These are phyloP conservation scores for Anguilla obscura DNA, from an alignment of 2,797 vertebrate species.

Conservation along the genomic window DNA sequence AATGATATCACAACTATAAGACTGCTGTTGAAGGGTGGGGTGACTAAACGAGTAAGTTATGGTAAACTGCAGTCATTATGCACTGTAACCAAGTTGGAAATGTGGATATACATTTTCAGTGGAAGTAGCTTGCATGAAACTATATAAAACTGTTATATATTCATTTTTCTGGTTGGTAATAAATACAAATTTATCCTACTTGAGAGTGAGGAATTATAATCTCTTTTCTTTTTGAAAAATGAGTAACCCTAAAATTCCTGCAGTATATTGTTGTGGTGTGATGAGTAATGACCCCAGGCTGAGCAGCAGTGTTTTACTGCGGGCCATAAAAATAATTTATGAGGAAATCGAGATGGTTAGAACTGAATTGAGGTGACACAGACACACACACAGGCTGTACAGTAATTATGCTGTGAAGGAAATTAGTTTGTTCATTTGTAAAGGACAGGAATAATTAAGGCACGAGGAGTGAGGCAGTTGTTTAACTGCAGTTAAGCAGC, in stretches of 20 bases:
- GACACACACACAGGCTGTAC: slow-evolving; percentile 9
- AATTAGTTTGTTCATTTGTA: slow-evolving; percentile 34
- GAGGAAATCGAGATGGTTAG: slow-evolving; percentile 20
- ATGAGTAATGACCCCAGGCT: not conserved
- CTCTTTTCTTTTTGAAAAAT: not conserved
- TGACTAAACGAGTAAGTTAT: not conserved
- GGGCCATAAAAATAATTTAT: slow-evolving; percentile 26
- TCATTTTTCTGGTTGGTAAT: not conserved
- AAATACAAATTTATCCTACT: not conserved
- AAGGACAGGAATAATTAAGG: slow-evolving; percentile 28
- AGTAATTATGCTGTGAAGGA: slow-evolving; percentile 27
- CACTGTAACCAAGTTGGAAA: not conserved
- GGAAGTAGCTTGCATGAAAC: not conserved
- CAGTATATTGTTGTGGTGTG: not conserved
- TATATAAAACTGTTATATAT: not conserved
- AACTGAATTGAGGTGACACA: slow-evolving; percentile 24
- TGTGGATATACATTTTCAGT: not conserved
- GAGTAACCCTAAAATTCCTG: not conserved
- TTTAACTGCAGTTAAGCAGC: slow-evolving; percentile 23
- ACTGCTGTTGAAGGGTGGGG: not conserved
- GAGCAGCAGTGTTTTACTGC: not conserved
- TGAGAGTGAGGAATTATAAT: not conserved
- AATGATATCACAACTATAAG: not conserved
- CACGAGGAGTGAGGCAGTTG: not conserved
- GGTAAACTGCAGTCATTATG: not conserved